Evolutionary conservation across 2,888 invertebrate genomes (phyloP), one percentile per base, ranked within the genome.

Genomic region (Cosmia pyralina): DNA sequence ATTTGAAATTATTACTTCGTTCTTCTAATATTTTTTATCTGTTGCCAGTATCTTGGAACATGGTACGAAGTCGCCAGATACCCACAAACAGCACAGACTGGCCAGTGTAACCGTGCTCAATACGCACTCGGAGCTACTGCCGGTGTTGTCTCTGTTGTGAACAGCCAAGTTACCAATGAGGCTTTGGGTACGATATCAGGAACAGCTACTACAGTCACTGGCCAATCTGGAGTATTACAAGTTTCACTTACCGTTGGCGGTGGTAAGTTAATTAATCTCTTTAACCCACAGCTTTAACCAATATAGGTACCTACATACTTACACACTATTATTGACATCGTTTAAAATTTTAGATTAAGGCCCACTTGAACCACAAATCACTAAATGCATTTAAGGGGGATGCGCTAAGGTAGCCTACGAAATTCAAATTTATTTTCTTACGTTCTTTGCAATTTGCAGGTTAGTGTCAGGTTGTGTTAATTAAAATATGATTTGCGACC

Each of bases 51-150:
- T 50, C 6, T 58, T 2, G 93, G 93, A 62, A 95, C 95, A 86
- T 97, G 97, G 97, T 97, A 96, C 86, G 97, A 97, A 91, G 95
- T 96, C 2, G 96, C 96, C 81, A 96, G 96, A 79, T 97, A 97
- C 88, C 97, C 97, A 69, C 96, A 97, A 60, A 68, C 96, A 1
- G 96, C 96, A 85, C 97, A 97, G 92, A 93, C 92, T 7, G 97
- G 97, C 0, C 96, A 96, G 84, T 97, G 97, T 87, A 96, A 96
- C 46, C 97, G 97, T 1, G 97, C 97, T 0, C 92, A 95, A 68
- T 97, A 97, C 91, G 89, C 88, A 1, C 4, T 0, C 28, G 17
- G 0, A 15, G 7, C 58, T n/a, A 0, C 11, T 15, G 91, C 64
- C 1, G 80, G 58, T 8, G 77, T 55, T 0, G 84, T 92, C 0